Base-by-base conservation (phyloP, 53 echinoderm and acorn worm genomes). In the Actinopyga echinites region DNA sequence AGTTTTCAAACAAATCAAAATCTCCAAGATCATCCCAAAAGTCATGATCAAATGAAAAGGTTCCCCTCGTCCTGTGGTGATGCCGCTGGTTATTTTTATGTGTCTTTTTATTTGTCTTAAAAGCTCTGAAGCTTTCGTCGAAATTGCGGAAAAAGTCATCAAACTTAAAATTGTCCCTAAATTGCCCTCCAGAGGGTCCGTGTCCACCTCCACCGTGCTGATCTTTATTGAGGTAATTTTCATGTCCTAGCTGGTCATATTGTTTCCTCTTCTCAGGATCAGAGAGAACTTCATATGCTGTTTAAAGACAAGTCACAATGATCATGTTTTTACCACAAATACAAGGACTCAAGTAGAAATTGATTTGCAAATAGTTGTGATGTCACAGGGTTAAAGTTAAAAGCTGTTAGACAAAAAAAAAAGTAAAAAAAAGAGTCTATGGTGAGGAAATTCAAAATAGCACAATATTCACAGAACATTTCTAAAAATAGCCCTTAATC, bases 271-370 rank as follows among this genome's bases (percentile, higher is more conserved):
- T 69, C 26, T 95, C 91, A 33, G 90, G 79, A 87, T 99, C 99
- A 13, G 90, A 92, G 0, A 99, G 84, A 17, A 99, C 92, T 82
- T 99, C 93, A 82, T 99, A 99, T 22, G 99, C 99, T 99, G 82
- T 26, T 65, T 53, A 19, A 29, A 59, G 37, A 82, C 34, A 22
- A 40, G n/a, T n/a, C n/a, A n/a, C n/a, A n/a, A n/a, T n/a, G n/a
- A n/a, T n/a, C n/a, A n/a, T n/a, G n/a, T n/a, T n/a, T n/a, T n/a
- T n/a, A n/a, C n/a, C n/a, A n/a, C n/a, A n/a, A n/a, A n/a, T n/a
- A n/a, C n/a, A n/a, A n/a, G n/a, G n/a, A n/a, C n/a, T n/a, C n/a
- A n/a, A n/a, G n/a, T n/a, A n/a, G n/a, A n/a, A n/a, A n/a, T n/a
- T n/a, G n/a, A 37, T 37, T 37, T 37, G 3, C 37, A 37, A 37